A percentile compares a stretch with the other conserved stretches of the same genome.
phyloP scores from a whole-genome alignment of 2,888 invertebrate species.

The Temnothorax ravouxi region DNA sequence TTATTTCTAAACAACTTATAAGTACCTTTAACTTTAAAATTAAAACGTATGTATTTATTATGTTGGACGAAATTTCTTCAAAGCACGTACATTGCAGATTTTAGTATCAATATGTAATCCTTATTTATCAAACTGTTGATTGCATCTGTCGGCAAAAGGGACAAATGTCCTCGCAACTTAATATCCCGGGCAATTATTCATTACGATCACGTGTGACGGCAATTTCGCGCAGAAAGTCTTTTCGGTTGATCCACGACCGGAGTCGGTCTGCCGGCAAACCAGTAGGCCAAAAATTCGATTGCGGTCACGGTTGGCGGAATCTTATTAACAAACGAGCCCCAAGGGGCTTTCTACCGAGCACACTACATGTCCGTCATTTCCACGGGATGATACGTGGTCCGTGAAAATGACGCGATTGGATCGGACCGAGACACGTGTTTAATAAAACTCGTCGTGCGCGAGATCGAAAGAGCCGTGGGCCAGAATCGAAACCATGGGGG shows the following conservation, averaged over 20 bases:
- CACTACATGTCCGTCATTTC: slow-evolving; percentile 32
- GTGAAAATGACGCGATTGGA: slow-evolving; percentile 56
- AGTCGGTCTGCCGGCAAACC: slow-evolving; percentile 22
- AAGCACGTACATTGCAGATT: neutral
- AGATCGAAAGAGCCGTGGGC: slow-evolving; percentile 64
- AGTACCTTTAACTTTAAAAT: neutral
- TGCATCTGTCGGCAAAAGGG: slow-evolving; percentile 1
- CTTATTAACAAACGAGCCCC: slow-evolving; percentile 56
- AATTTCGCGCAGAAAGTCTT: slow-evolving; percentile 16
- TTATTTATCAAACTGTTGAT: neutral
- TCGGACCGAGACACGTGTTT: slow-evolving; percentile 59
- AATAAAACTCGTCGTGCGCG: slow-evolving; percentile 70
- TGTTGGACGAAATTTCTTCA: neutral
- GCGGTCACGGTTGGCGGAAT: slow-evolving; percentile 38
- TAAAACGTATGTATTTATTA: neutral
- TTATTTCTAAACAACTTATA: neutral
- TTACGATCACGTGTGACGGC: slow-evolving; percentile 43
- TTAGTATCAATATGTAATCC: neutral
- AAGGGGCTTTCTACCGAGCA: slow-evolving; percentile 21
- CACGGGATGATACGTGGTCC: slow-evolving; percentile 44
- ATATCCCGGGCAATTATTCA: slow-evolving; percentile 19
- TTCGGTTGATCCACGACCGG: neutral
- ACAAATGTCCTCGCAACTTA: slow-evolving; percentile 2
- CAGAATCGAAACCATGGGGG: slow-evolving; percentile 67
- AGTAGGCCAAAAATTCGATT: slow-evolving; percentile 46